phyloP scores from a whole-genome alignment of 2,113 vertebrate species.

The Chitala chitala region DNA sequence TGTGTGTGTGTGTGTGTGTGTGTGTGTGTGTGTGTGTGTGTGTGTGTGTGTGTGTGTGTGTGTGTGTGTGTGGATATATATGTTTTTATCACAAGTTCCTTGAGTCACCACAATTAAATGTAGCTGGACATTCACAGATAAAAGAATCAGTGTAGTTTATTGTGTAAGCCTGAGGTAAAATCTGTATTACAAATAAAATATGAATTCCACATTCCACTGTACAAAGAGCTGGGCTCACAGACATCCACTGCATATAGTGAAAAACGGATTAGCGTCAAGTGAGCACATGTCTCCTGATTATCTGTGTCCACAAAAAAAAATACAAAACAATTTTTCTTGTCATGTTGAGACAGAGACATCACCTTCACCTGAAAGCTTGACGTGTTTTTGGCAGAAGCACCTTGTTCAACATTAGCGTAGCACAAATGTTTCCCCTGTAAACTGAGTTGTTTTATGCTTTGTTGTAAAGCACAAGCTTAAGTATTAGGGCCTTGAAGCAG shows the following conservation, averaged over 20 bases:
- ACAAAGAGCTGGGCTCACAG: neutral
- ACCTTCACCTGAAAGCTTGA: too few species aligned
- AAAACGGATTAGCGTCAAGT: neutral
- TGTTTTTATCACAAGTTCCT: neutral
- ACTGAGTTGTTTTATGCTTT: too few species aligned
- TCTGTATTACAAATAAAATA: neutral
- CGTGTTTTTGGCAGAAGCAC: too few species aligned
- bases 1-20: too few species aligned
- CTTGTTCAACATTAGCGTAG: too few species aligned
- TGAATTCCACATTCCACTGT: conserved; percentile 1
- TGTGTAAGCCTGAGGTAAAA: neutral
- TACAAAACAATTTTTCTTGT: neutral
- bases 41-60: too few species aligned
- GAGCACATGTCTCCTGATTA: neutral
- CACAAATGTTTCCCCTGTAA: too few species aligned
- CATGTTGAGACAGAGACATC: neutral
- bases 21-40: too few species aligned
- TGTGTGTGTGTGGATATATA: neutral
- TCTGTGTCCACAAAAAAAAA: neutral
- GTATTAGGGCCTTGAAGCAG: too few species aligned
- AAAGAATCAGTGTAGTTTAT: neutral
- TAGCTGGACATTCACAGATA: neutral
- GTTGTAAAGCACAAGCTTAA: too few species aligned
- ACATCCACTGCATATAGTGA: neutral
- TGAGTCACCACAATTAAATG: neutral